These are phyloP conservation scores for Aphelinus certus DNA, from an alignment of 1,140 invertebrate species.

Conservation along the genomic window DNA sequence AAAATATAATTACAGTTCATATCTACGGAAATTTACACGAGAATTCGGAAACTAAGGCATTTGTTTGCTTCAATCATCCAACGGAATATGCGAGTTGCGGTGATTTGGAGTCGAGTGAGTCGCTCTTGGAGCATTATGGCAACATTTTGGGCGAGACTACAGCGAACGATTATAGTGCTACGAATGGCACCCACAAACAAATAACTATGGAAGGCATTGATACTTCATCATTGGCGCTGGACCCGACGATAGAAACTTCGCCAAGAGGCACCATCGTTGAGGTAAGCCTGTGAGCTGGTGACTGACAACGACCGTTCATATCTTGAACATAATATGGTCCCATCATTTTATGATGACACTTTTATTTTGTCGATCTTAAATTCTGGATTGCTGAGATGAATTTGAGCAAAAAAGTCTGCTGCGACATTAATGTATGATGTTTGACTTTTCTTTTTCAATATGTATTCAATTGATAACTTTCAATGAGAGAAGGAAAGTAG, in stretches of 20 bases:
- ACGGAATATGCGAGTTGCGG: conserved; percentile 49
- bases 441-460: conserved; percentile 10
- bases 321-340: not conserved
- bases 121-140: conserved; percentile 46
- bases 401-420: conserved; percentile 4
- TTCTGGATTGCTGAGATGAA: no score
- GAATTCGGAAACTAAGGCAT: conserved; percentile 44
- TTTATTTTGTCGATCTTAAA: no score
- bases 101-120: conserved; percentile 47
- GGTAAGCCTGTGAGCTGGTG: conserved; percentile 47
- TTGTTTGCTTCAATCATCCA: conserved; percentile 47
- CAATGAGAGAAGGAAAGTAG: not conserved
- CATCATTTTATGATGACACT: no score
- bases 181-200: not conserved
- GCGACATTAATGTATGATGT: conserved; percentile 18
- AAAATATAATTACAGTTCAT: conserved; percentile 21
- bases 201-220: not conserved
- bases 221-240: not conserved
- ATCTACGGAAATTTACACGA: conserved; percentile 50
- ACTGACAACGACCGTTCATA: conserved; percentile 14
- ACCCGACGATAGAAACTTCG: conserved; percentile 46
- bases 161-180: not conserved
- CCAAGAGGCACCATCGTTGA: conserved; percentile 57
- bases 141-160: not conserved
- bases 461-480: conserved; percentile 25